Conservation (phyloP, 2,888 invertebrate genomes). For the Cancer borealis region DNA sequence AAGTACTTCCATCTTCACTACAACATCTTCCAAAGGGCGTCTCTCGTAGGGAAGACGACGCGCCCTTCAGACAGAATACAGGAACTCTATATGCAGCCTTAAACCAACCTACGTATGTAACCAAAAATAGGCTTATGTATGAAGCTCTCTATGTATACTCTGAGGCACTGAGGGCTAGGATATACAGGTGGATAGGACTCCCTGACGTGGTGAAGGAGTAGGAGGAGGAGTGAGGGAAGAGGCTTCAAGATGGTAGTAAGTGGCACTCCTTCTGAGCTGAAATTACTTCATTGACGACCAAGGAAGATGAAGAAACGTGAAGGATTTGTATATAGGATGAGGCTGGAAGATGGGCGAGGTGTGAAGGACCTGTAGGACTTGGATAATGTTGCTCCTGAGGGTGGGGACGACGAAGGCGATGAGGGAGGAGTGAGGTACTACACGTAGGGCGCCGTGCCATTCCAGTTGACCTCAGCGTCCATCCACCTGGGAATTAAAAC, state of each 20-base stretch:
- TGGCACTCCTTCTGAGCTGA: background rate
- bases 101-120: background rate
- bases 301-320: background rate
- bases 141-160: constrained; percentile 4
- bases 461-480: constrained; percentile 63
- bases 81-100: background rate
- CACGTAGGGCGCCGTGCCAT: constrained; percentile 56
- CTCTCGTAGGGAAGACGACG: too few species aligned
- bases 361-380: background rate
- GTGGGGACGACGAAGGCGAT: background rate
- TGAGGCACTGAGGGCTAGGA: background rate
- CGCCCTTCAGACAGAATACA: background rate
- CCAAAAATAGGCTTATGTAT: background rate
- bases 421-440: background rate
- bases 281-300: background rate
- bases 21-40: too few species aligned
- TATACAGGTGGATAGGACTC: background rate
- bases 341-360: background rate
- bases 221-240: background rate
- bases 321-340: background rate
- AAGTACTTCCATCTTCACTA: background rate
- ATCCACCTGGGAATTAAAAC: constrained; percentile 44
- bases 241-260: too few species aligned
- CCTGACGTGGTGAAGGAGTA: background rate
- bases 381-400: background rate